Evolutionary conservation across 2,797 vertebrate species (phyloP), one percentile per base, ranked within the genome.

Genomic region (Lacerta bilineata): DNA sequence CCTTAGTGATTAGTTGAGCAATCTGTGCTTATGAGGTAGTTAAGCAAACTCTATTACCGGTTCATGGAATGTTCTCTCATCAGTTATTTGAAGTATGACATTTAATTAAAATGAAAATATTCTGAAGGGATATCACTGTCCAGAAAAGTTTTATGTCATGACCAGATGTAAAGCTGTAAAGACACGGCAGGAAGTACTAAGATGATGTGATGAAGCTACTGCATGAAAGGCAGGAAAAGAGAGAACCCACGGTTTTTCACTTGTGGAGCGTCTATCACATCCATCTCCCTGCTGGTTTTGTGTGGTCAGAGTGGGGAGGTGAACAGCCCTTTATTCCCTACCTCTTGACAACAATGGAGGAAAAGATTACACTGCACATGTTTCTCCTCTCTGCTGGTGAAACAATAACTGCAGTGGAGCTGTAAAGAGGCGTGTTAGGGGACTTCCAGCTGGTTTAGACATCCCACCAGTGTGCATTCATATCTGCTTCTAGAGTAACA

Each of bases 91-190:
- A 13, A 91, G 17, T 87, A 66, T 91, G 93, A 91, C 87, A 94
- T 95, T 94, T 93, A 94, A 94, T 95, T 95, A 88, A 86, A 94
- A 94, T 13, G 83, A 93, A 94, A 94, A 88, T 87, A 92, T 36
- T 80, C 27, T 61, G 76, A 92, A 94, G 81, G 81, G 75, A 72
- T 15, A 85, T 46, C 25, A 86, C 18, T 84, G 43, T 41, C 50
- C 43, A 89, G 39, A 46, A 27, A 90, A 92, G 41, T 88, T 83
- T 85, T 43, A 90, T 1, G 41, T 71, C 85, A 79, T 69, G 77
- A 93, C 7, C 76, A 94, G 91, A 80, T 83, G 88, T 87, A 80
- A 17, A 88, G 88, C 43, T 79, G 92, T 66, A 89, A 23, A 92
- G n/a, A 84, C 11, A 55, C 88, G 39, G 61, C 93, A 88, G 41